A percentile compares a stretch with the other conserved stretches of the same genome.
These are phyloP conservation scores for Mythimna loreyi DNA, from an alignment of 2,888 invertebrate genomes.

Conservation along the genomic window DNA sequence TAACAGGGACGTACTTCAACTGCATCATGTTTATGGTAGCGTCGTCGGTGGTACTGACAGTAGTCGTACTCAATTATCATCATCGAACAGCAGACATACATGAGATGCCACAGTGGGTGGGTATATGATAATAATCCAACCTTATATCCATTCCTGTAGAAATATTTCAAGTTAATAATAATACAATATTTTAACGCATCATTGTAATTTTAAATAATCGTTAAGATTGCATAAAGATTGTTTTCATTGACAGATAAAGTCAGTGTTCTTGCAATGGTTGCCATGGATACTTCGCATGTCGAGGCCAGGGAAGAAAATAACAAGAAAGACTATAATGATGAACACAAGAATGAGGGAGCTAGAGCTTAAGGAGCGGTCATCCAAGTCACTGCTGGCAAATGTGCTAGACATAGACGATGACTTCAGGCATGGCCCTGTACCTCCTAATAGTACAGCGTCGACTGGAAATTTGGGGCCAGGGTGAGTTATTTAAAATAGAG, in stretches of 20 bases:
- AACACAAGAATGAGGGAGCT: constrained; percentile 97
- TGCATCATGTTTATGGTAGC: constrained; percentile 99
- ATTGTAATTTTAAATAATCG: no score
- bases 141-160: background rate
- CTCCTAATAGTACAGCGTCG: constrained; percentile 91
- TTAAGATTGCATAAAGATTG: no score
- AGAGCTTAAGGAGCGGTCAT: constrained; percentile 98
- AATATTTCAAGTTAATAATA: background rate
- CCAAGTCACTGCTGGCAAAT: constrained; percentile 98
- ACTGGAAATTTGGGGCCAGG: constrained; percentile 92
- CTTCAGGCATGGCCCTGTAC: constrained; percentile 94
- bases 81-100: constrained; percentile 99
- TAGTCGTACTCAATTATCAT: constrained; percentile 99
- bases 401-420: constrained; percentile 99
- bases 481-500: constrained; percentile 78
- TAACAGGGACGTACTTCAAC: constrained; percentile 99
- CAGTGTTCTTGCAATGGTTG: constrained; percentile 98
- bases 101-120: constrained; percentile 99
- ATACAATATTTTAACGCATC: no score
- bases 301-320: constrained; percentile 98
- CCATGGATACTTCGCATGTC: constrained; percentile 99
- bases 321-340: constrained; percentile 97
- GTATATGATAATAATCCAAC: constrained; percentile 67
- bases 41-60: constrained; percentile 98
- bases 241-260: constrained; percentile 94